Conservation (phyloP, 2,797 vertebrate genomes). For the Taenioides sp. region DNA sequence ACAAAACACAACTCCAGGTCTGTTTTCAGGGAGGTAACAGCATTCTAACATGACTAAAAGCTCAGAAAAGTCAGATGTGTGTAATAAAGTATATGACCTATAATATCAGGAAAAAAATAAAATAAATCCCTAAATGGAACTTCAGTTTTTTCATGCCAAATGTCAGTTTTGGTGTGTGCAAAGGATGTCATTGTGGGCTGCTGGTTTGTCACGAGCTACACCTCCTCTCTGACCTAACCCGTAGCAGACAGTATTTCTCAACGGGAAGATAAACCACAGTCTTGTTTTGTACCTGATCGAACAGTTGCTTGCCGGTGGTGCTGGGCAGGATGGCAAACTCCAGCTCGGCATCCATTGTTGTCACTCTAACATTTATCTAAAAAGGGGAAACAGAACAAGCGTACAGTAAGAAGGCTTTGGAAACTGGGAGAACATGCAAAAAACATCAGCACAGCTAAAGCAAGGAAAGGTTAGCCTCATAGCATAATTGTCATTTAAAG, state of each 20-base stretch:
- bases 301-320: constrained; percentile 96
- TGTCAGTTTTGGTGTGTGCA: background rate
- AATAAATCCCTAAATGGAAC: background rate
- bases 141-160: background rate
- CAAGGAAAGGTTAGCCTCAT: background rate
- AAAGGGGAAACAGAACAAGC: constrained; percentile 38
- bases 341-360: constrained; percentile 98
- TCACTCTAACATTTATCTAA: constrained; percentile 95
- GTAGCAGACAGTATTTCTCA: background rate
- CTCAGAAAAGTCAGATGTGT: too few species aligned
- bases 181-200: background rate
- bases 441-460: constrained; percentile 30
- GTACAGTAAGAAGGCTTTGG: constrained; percentile 28
- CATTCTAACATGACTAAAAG: too few species aligned
- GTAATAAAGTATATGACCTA: too few species aligned
- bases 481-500: too few species aligned
- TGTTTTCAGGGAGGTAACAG: too few species aligned
- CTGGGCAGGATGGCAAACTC: constrained; percentile 98
- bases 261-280: background rate
- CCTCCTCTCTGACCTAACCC: constrained; percentile 7
- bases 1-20: too few species aligned
- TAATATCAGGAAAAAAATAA: background rate
- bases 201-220: background rate
- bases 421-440: constrained; percentile 38
- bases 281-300: constrained; percentile 86